Evolutionary conservation across 92 coral and sea anemone genomes (phyloP).

Genomic region (Epizoanthus scotinus): DNA sequence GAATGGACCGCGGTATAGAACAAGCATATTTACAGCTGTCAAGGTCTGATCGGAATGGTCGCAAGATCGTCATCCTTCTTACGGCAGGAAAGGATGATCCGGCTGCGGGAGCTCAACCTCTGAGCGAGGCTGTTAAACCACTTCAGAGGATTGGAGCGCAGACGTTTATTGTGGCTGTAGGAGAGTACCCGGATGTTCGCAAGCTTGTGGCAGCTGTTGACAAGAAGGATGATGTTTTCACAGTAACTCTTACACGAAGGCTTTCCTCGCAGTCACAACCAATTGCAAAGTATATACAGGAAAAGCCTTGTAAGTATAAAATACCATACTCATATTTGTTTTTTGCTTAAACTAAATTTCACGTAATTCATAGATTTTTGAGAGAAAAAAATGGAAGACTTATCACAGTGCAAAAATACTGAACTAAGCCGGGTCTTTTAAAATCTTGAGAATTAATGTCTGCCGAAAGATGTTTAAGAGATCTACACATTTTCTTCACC

Average conservation of each 20-base stretch:
- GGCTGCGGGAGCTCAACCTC: slow-evolving; percentile 15
- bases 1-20: slow-evolving; percentile 33
- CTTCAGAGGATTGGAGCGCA: slow-evolving; percentile 61
- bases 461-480: too few species aligned
- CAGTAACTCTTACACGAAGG: slow-evolving; percentile 12
- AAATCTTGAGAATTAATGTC: too few species aligned
- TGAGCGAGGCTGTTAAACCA: slow-evolving; percentile 57
- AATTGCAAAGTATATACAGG: slow-evolving; percentile 22
- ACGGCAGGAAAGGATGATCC: slow-evolving; percentile 58
- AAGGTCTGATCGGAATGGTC: slow-evolving; percentile 46
- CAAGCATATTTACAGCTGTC: slow-evolving; percentile 29
- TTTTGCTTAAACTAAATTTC: slow-evolving; percentile 28
- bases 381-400: too few species aligned
- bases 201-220: slow-evolving; percentile 55
- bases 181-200: slow-evolving; percentile 45
- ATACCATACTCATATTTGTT: too few species aligned
- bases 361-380: neutral
- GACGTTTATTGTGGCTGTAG: slow-evolving; percentile 65
- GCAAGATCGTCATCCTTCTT: slow-evolving; percentile 50
- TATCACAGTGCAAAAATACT: too few species aligned
- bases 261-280: slow-evolving; percentile 17
- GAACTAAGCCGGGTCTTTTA: too few species aligned
- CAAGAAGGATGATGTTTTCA: slow-evolving; percentile 60
- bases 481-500: too few species aligned
- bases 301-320: slow-evolving; percentile 25